Base-by-base conservation (phyloP, 2,888 invertebrate genomes). In the Hermaeophaga mercurialis region DNA sequence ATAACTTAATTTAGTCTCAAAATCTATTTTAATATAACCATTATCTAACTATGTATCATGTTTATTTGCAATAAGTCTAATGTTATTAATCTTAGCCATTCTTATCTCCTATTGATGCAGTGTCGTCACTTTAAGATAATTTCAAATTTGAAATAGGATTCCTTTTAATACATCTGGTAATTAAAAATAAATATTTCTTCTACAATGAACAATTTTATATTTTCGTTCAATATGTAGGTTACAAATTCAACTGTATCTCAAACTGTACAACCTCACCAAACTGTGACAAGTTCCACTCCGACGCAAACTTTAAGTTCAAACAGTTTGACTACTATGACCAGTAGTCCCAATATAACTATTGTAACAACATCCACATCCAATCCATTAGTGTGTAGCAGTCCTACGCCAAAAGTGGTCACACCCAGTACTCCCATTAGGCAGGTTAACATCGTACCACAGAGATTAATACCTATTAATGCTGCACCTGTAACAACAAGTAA, bases 371-470 rank as follows among this genome's bases (percentile, higher is more conserved):
- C 46, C 5, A 14, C 38, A 6, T 47, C 26, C 12, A 54, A 56
- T 12, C 38, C 59, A 2, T 14, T 59, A 19, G 44, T 60, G 36
- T 58, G 66, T 63, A 47, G 61, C 65, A 66, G 69, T 28, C 67
- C 72, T 5, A 63, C 63, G 1, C 67, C 66, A 36, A 64, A 68
- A 31, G 15, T 17, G 14, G 58, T 66, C 44, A 39, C 65, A 7
- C 45, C 68, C 24, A 68, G 66, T 36, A 75, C 76, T 6, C 76
- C 78, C 1, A 68, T 73, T 7, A 62, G 75, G 56, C 64, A 69
- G 9, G 72, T 76, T 5, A 68, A 73, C 34, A 71, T 77, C 11
- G 67, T 70, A 11, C 75, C 77, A 1, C 77, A 76, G 59, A 64
- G 74, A 55, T 46, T 74, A 12, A 66, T 75, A 45, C 61, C 62